Conservation (phyloP, 2,888 invertebrate species). For the Troglohyphantes excavatus region DNA sequence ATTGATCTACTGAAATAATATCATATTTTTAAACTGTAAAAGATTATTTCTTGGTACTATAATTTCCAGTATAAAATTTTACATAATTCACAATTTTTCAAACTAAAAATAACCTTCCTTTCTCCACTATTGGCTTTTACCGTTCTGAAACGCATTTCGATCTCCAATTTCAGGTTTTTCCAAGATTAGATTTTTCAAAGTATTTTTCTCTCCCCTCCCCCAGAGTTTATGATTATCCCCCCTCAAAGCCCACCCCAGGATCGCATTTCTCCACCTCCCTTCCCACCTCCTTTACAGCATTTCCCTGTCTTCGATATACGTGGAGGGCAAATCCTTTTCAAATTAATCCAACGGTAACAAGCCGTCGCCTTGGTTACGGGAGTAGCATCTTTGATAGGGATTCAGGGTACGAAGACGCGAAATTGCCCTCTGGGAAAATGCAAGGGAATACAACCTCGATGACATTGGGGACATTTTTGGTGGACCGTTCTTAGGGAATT, state of each 20-base stretch:
- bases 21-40: too few species aligned
- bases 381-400: constrained; percentile 38
- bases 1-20: too few species aligned
- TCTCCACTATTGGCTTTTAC: too few species aligned
- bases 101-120: too few species aligned
- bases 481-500: neutral
- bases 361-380: constrained; percentile 55
- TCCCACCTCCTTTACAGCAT: constrained; percentile 19
- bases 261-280: constrained; percentile 1
- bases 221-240: constrained; percentile 39
- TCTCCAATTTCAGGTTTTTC: neutral
- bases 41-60: too few species aligned
- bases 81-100: too few species aligned
- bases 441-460: neutral
- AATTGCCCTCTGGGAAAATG: constrained; percentile 15
- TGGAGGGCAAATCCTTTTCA: constrained; percentile 55
- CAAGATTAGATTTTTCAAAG: constrained; percentile 1
- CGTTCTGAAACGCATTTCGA: too few species aligned
- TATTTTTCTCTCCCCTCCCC: neutral
- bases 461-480: constrained; percentile 4
- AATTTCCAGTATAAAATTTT: too few species aligned
- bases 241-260: neutral
- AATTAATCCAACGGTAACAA: constrained; percentile 74
- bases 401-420: constrained; percentile 37
- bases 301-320: constrained; percentile 36